Conservation (phyloP, 2,888 invertebrate species). For the Xestia ashworthii region DNA sequence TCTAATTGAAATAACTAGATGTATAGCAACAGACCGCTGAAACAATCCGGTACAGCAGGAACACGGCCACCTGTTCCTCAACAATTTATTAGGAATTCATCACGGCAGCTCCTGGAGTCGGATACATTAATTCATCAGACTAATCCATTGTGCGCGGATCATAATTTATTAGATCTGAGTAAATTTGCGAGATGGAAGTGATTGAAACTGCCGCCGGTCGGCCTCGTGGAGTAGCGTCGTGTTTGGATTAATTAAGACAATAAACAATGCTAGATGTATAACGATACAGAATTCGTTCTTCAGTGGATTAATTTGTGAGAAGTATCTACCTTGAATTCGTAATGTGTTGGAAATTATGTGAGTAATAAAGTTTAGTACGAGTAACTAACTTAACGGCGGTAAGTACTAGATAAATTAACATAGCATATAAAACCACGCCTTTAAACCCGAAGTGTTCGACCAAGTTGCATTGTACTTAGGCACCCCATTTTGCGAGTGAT, state of each 20-base stretch:
- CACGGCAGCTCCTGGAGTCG: slow-evolving; percentile 57
- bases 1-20: slow-evolving; percentile 22
- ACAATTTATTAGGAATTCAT: slow-evolving; percentile 70
- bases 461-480: background rate
- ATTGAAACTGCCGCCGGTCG: slow-evolving; percentile 64
- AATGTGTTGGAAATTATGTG: slow-evolving; percentile 28
- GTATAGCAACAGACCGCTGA: slow-evolving; percentile 13
- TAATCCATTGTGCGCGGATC: slow-evolving; percentile 70
- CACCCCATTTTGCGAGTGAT: background rate
- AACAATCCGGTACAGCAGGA: slow-evolving; percentile 24
- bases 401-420: background rate
- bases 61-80: slow-evolving; percentile 53
- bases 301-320: slow-evolving; percentile 52
- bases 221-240: slow-evolving; percentile 50
- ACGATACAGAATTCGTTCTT: slow-evolving; percentile 46
- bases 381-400: background rate
- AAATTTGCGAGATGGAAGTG: slow-evolving; percentile 68
- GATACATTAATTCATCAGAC: slow-evolving; percentile 71
- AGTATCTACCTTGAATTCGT: slow-evolving; percentile 31
- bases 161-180: slow-evolving; percentile 73
- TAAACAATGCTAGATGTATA: slow-evolving; percentile 61
- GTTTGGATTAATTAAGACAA: slow-evolving; percentile 67
- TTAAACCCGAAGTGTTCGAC: background rate
- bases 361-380: slow-evolving; percentile 22
- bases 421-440: background rate